Percentiles rank a stretch among this genome's conserved stretches.
phyloP scores from a whole-genome alignment of 2,113 vertebrate species.

The Delphinapterus leucas region DNA sequence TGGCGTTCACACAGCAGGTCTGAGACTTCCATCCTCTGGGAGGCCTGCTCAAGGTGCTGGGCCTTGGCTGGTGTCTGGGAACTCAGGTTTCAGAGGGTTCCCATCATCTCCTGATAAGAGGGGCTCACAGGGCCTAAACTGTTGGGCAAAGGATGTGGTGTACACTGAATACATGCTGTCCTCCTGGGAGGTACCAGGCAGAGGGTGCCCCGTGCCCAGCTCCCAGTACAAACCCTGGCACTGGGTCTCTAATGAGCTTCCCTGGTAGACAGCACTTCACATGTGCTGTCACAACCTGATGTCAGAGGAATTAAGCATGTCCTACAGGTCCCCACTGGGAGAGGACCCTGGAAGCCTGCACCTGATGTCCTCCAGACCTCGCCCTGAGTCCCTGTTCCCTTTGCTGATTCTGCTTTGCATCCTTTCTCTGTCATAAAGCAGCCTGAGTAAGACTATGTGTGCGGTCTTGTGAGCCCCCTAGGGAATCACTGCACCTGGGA shows the following conservation, averaged over 20 bases:
- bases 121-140: too few relatives aligned
- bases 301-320: accelerated
- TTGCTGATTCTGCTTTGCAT: accelerated
- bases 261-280: background rate
- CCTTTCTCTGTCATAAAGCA: background rate
- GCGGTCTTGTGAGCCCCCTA: background rate
- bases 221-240: background rate
- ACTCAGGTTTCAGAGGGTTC: accelerated
- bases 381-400: accelerated
- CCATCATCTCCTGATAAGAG: background rate
- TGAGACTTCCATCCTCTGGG: background rate
- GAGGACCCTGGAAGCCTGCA: background rate
- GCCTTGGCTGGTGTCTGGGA: background rate
- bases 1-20: accelerated
- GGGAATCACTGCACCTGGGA: background rate
- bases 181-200: background rate
- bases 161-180: accelerated
- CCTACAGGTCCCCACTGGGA: accelerated
- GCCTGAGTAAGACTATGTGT: accelerated
- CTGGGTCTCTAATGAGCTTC: background rate
- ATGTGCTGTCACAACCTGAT: accelerated
- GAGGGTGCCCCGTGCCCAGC: background rate
- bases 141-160: accelerated
- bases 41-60: background rate
- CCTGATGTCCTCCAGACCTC: background rate